Evolutionary conservation across 2,888 invertebrate species (phyloP), one percentile per base, ranked within the genome.

Genomic region (Nudaria mundana): DNA sequence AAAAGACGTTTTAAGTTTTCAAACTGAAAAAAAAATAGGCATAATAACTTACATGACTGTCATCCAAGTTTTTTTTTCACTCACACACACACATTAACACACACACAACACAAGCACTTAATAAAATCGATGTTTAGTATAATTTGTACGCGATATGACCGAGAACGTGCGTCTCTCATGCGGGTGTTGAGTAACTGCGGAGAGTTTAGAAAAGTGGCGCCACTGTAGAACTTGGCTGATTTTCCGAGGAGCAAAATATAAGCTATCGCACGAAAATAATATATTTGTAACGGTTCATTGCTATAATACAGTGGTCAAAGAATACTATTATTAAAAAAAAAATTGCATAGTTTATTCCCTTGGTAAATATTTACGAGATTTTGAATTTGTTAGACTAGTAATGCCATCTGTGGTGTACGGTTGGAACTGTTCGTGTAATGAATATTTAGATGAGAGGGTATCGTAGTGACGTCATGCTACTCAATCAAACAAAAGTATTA

Each of bases 91-190:
- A 56, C 52, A 36, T 33, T 49, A 52, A 57, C 66, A 56, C 66
- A 61, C 56, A 56, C 57, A 57, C 57, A 54, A 53, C 70, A 65
- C 65, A 43, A 48, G 40, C 61, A 59, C 58, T 48, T 37, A 37
- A 41, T 63, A 65, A 65, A 65, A 65, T 65, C 64, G 64, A 65
- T 65, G 65, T 65, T 51, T 50, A 51, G 45, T 54, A 53, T 58
- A 46, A 50, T 59, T 40, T 11, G 31, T 26, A 31, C 46, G 36
- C 46, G 33, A 39, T 44, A 36, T 29, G 39, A 48, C 54, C 64
- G 51, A 43, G 40, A 35, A 51, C 57, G 54, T 37, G 53, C 57
- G 60, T 52, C 52, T 39, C 32, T 37, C 32, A 38, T 52, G 59
- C 56, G 60, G 56, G 65, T 52, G 51, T 52, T 42, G 51, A 49